Base-by-base conservation (phyloP, 2,797 vertebrate species). In the Pitangus sulphuratus region DNA sequence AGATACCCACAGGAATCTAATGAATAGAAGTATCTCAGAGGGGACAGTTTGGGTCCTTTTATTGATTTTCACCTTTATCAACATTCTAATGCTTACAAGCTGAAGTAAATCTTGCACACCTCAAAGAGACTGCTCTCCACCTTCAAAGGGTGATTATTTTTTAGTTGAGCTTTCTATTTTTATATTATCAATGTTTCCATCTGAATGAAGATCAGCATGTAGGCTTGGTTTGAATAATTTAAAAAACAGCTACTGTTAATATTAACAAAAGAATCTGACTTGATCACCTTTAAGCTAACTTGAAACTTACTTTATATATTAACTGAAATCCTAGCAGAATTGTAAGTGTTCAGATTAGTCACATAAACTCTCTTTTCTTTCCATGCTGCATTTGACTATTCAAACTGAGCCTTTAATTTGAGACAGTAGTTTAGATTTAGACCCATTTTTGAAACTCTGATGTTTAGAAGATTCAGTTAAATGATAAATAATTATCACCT, bases 51-150 rank as follows among this genome's bases (percentile, higher is more conserved):
- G 50, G 13, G 21, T 78, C 33, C 87, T 37, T 42, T 86, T 88
- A 78, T 76, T 94, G 85, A 87, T 93, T 93, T 93, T 68, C 35
- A n/a, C 72, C 66, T 91, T 96, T 87, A 84, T 93, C 85, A 57
- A 10, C 50, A 60, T 74, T 74, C 35, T 51, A 19, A 44, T 79
- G 64, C 93, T 54, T 35, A 30, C 15, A 84, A 33, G 53, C 24
- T 50, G 25, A 60, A 51, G 12, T 74, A 89, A 96, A 42, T 54
- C 78, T 79, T 1, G 0, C 8, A 18, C 8, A 58, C 65, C 62
- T 94, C 90, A 84, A 91, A 83, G 66, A 53, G 22, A 62, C 13
- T 62, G 37, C 57, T 85, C 50, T 89, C 64, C 42, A 56, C 56
- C 64, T 71, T 94, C 71, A 96, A 86, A 92, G 22, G 21, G 18